Conservation (phyloP, 30 jellyfish, hydroid and myxozoan genomes). For the Sanderia malayensis region DNA sequence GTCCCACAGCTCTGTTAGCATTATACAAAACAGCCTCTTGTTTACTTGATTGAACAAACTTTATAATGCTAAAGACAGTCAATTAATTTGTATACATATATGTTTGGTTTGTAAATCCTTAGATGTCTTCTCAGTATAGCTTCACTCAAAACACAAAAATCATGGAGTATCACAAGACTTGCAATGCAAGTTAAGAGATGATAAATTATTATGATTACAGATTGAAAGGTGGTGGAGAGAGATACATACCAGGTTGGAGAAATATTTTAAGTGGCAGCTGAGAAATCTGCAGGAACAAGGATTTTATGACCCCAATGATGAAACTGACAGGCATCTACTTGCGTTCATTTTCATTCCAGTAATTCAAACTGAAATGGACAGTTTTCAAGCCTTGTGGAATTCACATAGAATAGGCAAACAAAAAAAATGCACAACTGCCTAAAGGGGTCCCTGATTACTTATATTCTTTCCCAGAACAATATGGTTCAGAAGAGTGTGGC, state of each 20-base stretch:
- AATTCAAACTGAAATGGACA: constrained; percentile 12
- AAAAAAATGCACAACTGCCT: constrained; percentile 19
- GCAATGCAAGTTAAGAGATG: too few species aligned
- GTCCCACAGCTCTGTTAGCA: too few species aligned
- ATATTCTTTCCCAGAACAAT: constrained; percentile 28
- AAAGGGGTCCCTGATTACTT: constrained; percentile 34
- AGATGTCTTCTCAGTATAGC: too few species aligned
- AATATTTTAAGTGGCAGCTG: constrained; percentile 20
- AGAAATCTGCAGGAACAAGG: constrained; percentile 6
- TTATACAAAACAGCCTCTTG: too few species aligned
- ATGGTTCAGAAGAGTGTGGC: constrained; percentile 49
- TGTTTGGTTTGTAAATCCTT: too few species aligned
- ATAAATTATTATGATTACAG: too few species aligned
- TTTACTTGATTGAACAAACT: too few species aligned
- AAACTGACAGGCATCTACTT: constrained; percentile 17
- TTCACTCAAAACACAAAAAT: too few species aligned
- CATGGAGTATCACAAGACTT: too few species aligned
- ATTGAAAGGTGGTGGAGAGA: too few species aligned
- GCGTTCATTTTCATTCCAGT: constrained; percentile 30
- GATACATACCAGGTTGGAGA: constrained; percentile 17
- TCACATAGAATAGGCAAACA: constrained; percentile 32
- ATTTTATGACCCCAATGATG: constrained; percentile 14
- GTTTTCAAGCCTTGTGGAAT: constrained; percentile 24
- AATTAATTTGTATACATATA: too few species aligned
- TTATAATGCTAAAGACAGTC: too few species aligned